A percentile compares a stretch with the other conserved stretches of the same genome.
phyloP scores from a whole-genome alignment of 53 echinoderm and acorn worm species.

The Antedon mediterranea region DNA sequence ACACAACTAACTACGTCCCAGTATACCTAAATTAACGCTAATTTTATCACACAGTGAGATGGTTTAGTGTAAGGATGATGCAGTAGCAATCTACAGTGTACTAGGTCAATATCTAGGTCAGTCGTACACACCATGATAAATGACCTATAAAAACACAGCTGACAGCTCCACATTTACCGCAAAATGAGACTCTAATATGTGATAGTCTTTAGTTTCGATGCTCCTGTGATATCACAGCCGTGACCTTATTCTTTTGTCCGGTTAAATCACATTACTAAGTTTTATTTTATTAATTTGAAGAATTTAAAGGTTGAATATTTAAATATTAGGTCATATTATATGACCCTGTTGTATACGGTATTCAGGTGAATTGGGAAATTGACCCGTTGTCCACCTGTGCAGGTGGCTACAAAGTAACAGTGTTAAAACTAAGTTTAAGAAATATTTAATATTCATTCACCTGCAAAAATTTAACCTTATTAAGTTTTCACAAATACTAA shows the following conservation, averaged over 20 bases:
- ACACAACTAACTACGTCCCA: no score
- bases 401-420: no score
- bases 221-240: neutral
- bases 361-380: no score
- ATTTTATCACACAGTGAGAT: neutral
- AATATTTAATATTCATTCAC: no score
- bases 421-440: no score
- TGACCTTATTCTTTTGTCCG: neutral
- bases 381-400: no score
- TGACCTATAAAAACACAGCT: slow-evolving; percentile 1
- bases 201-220: neutral
- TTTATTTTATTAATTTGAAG: neutral
- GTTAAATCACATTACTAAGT: neutral
- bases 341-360: no score
- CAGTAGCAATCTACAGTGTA: neutral
- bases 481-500: no score
- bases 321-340: neutral
- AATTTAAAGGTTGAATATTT: neutral
- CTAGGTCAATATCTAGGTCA: neutral
- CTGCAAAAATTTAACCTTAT: no score
- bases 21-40: neutral
- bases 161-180: neutral
- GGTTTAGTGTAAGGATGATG: neutral
- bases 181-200: neutral
- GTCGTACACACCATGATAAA: neutral